Conservation (phyloP, 30 jellyfish, hydroid and myxozoan species). For the Cassiopea andromeda region DNA sequence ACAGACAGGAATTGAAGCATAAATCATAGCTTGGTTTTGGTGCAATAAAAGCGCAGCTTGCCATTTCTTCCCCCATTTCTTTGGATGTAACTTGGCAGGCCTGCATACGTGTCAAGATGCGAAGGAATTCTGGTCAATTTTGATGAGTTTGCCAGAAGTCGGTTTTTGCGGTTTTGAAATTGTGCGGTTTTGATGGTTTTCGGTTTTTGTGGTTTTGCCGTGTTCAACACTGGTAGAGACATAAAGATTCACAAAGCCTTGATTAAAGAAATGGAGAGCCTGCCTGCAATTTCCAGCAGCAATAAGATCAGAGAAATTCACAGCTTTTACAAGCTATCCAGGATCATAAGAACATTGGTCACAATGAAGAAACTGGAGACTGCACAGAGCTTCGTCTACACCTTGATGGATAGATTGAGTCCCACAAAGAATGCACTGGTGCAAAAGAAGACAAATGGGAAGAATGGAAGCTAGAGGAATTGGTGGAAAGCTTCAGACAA, state of each 20-base stretch:
- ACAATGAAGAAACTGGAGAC: not conserved
- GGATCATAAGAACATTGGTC: constrained; percentile 38
- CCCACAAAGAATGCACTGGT: constrained; percentile 41
- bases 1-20: too few relatives aligned
- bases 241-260: constrained; percentile 9
- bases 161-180: too few relatives aligned
- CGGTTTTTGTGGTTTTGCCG: too few relatives aligned
- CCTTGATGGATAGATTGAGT: constrained; percentile 51
- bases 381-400: constrained; percentile 54
- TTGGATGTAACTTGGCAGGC: too few relatives aligned
- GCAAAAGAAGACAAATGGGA: constrained; percentile 53
- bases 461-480: constrained; percentile 36
- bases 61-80: too few relatives aligned
- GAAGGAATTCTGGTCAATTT: too few relatives aligned
- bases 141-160: too few relatives aligned
- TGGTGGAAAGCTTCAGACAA: constrained; percentile 41
- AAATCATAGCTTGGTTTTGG: too few relatives aligned
- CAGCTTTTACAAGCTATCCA: constrained; percentile 64
- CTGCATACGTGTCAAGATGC: too few relatives aligned
- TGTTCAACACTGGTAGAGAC: too few relatives aligned
- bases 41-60: too few relatives aligned
- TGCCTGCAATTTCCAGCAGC: constrained; percentile 9
- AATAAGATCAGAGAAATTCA: constrained; percentile 32
- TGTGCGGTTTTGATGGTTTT: too few relatives aligned
- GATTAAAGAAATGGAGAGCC: constrained; percentile 29